Conservation (phyloP, 2,113 vertebrate species). For the Oceanites oceanicus region DNA sequence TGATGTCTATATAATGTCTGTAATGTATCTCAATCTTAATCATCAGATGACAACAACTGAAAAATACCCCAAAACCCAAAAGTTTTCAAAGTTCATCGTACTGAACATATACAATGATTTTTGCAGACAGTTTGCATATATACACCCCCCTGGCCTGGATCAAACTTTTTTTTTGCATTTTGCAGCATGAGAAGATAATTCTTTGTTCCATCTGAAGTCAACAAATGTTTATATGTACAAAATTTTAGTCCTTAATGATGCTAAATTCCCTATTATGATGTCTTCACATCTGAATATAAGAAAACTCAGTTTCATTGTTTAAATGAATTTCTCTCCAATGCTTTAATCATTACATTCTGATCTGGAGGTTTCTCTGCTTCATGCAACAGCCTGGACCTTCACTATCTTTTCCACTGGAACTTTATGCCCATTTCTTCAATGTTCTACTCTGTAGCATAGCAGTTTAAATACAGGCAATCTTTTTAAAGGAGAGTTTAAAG, state of each 20-base stretch:
- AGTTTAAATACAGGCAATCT: background rate
- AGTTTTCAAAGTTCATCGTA: background rate
- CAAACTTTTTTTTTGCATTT: background rate
- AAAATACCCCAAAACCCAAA: background rate
- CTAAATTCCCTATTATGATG: background rate
- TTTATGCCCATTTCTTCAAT: background rate
- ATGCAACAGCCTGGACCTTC: background rate
- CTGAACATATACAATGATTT: background rate
- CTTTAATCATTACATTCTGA: background rate
- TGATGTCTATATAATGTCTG: background rate
- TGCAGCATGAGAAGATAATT: background rate
- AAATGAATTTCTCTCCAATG: background rate
- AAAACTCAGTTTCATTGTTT: background rate
- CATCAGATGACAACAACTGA: background rate
- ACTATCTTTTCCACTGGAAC: background rate
- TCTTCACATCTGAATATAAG: background rate
- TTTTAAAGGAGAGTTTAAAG: background rate
- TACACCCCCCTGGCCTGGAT: background rate
- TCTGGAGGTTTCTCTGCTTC: background rate
- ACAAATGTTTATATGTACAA: background rate
- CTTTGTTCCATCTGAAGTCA: background rate
- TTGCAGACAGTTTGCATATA: background rate
- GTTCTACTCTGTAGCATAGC: background rate
- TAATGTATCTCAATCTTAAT: background rate
- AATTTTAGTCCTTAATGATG: background rate